phyloP scores from a whole-genome alignment of 2,888 invertebrate genomes.

The Ophioninae sp. region DNA sequence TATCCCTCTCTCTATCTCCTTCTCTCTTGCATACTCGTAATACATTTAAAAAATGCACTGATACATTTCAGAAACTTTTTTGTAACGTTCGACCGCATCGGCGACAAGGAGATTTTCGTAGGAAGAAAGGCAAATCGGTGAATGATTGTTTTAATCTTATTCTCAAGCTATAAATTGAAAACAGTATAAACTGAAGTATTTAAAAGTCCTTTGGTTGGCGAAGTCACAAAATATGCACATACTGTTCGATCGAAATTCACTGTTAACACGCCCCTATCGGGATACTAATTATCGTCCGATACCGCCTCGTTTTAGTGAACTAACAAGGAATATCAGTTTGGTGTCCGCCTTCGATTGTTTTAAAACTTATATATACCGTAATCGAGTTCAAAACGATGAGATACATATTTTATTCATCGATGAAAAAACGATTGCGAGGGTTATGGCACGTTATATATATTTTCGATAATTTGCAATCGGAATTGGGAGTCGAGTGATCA shows the following conservation, averaged over 20 bases:
- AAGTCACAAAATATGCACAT: constrained; percentile 33
- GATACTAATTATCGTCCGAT: constrained; percentile 12
- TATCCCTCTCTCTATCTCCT: neutral
- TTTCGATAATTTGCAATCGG: neutral
- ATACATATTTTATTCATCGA: neutral
- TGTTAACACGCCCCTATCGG: constrained; percentile 27
- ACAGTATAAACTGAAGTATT: constrained; percentile 5
- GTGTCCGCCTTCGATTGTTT: neutral
- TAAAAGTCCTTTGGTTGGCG: constrained; percentile 44
- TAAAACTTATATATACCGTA: neutral
- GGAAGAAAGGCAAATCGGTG: constrained; percentile 77
- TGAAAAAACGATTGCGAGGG: neutral
- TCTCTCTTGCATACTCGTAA: constrained; percentile 35
- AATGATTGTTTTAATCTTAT: constrained; percentile 70
- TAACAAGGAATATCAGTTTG: neutral
- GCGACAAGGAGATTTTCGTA: constrained; percentile 72
- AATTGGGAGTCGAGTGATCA: neutral
- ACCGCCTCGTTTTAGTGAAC: neutral
- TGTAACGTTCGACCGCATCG: constrained; percentile 73
- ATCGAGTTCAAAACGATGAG: neutral
- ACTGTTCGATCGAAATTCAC: constrained; percentile 32
- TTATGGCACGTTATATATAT: neutral
- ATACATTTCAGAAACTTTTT: constrained; percentile 78
- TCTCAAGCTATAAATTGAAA: constrained; percentile 49
- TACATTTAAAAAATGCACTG: constrained; percentile 48